These are phyloP conservation scores for Calcarius ornatus DNA, from an alignment of 2,113 vertebrate species.

Conservation along the genomic window DNA sequence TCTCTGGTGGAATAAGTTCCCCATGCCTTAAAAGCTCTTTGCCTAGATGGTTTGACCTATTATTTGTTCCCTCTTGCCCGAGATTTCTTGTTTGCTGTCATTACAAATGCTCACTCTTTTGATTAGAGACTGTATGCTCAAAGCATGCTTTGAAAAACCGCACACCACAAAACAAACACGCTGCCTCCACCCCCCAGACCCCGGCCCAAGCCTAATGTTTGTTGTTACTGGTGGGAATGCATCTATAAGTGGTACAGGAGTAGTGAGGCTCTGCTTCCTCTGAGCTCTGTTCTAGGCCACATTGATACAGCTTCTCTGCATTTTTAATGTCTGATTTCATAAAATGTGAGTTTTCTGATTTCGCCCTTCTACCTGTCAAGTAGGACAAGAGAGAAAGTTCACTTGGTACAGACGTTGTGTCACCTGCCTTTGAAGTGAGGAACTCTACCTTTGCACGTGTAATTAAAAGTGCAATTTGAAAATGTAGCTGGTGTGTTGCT, in stretches of 20 bases:
- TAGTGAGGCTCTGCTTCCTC: not conserved
- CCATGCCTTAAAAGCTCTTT: not conserved
- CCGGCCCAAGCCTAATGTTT: not conserved
- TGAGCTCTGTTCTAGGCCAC: not conserved
- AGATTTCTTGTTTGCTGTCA: not conserved
- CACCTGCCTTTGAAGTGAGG: not conserved
- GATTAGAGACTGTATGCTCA: not conserved
- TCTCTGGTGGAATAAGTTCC: not conserved
- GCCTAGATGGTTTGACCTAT: not conserved
- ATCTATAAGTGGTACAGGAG: not conserved
- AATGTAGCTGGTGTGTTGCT: not conserved
- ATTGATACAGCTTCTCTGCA: not conserved
- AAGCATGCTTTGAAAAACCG: not conserved
- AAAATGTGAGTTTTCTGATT: not conserved
- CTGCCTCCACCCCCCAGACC: not conserved
- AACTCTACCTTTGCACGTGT: not conserved
- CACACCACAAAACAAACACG: not conserved
- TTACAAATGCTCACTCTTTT: not conserved
- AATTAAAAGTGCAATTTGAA: not conserved
- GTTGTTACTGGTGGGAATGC: not conserved
- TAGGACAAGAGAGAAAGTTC: not conserved
- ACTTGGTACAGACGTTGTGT: not conserved
- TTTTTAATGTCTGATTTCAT: not conserved
- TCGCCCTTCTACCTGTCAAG: not conserved
- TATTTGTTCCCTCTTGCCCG: not conserved